Evolutionary conservation across 2,888 invertebrate species (phyloP), one percentile per base, ranked within the genome.

Genomic region (Netelia melanura): DNA sequence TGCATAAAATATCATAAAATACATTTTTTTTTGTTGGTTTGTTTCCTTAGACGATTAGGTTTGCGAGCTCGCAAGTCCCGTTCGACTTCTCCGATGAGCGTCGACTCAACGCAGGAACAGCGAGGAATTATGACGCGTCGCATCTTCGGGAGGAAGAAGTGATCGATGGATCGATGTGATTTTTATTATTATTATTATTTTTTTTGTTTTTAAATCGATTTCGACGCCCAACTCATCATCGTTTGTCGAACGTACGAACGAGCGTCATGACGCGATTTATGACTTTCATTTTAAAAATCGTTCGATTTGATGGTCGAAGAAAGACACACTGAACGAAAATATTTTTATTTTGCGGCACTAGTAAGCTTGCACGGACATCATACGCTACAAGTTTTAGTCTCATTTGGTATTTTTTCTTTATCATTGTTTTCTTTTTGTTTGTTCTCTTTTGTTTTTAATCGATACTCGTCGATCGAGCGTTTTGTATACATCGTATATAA

Each of bases 291-390:
- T 65, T 72, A 76, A 75, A 79, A 85, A 81, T 82, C 78, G 74
- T 75, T 87, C 83, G 67, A 75, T 30, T 81, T 76, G 88, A 89
- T 90, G 89, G 90, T 90, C 88, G 89, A 90, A 84, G 86, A 89
- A 89, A 90, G 87, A 83, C 85, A 86, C 87, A 82, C 84, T 81
- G 87, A 90, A 89, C 89, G 85, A 87, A 90, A 89, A 89, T 89
- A 88, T 88, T 71, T 80, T 68, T 30, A 30, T 30, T 82, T 82
- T 90, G 93, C 93, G 93, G 93, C 93, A 93, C 93, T 93, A 93
- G 91, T 91, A 21, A 93, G 93, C 93, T 93, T 93, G 93, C 93
- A 93, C 93, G 93, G 93, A 93, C 93, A 93, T 92, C 90, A 91
- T 91, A 91, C 90, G 90, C 89, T 91, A 90, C 88, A 85, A 84